These are phyloP conservation scores for Pycnomerus fuliginosus DNA, from an alignment of 2,888 invertebrate genomes.

Conservation along the genomic window DNA sequence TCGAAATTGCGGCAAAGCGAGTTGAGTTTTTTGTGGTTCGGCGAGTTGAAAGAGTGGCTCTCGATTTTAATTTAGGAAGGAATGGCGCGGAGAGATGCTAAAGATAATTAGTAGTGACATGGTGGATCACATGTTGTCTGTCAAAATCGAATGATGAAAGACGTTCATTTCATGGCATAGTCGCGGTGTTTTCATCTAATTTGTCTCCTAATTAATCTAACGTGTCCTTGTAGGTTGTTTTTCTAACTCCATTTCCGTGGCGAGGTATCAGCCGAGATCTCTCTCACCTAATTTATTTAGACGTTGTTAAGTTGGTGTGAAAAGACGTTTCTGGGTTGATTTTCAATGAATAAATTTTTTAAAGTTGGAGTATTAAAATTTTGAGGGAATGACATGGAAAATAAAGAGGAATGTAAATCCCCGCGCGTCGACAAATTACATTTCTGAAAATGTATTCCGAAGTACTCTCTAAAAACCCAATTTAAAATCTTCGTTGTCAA, in stretches of 20 bases:
- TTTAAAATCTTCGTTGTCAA: constrained; percentile 51
- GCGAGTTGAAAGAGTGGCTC: no score
- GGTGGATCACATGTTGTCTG: constrained; percentile 29
- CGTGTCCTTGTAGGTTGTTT: constrained; percentile 26
- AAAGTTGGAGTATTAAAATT: constrained; percentile 16
- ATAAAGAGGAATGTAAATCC: constrained; percentile 32
- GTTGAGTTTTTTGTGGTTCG: no score
- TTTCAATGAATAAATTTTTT: constrained; percentile 25
- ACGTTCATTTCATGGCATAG: constrained; percentile 44
- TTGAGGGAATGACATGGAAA: constrained; percentile 19
- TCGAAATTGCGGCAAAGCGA: no score
- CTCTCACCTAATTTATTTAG: constrained; percentile 9
- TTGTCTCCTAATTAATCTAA: constrained; percentile 47
- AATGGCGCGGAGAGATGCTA: constrained; percentile 30
- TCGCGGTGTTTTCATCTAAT: constrained; percentile 47
- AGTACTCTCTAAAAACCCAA: constrained; percentile 51
- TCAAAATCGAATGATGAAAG: constrained; percentile 43
- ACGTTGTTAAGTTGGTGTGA: constrained; percentile 10
- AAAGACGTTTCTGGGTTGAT: no score
- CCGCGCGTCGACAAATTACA: constrained; percentile 43
- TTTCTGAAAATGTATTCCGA: constrained; percentile 46
- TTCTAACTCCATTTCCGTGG: constrained; percentile 3
- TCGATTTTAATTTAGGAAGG: no score
- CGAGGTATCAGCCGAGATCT: no score
- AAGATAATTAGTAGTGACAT: constrained; percentile 22